These are phyloP conservation scores for Meloidogyne floridensis DNA, from an alignment of 1,140 invertebrate species.

Conservation along the genomic window DNA sequence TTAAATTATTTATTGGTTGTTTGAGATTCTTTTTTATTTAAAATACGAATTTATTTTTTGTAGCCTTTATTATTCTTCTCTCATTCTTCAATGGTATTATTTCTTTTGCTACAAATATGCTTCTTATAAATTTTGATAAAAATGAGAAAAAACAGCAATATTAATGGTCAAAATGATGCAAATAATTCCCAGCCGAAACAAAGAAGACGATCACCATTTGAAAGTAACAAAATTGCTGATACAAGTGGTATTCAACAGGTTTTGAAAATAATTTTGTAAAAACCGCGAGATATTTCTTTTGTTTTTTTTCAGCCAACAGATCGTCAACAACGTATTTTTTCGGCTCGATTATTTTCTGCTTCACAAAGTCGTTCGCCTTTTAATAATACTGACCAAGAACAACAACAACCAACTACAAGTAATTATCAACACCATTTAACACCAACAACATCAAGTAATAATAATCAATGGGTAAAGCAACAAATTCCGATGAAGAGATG, in stretches of 20 bases:
- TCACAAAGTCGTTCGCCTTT: conserved; percentile 9
- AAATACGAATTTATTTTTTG: neutral
- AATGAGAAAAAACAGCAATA: neutral
- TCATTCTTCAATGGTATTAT: neutral
- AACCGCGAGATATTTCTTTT: neutral
- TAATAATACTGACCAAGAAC: neutral
- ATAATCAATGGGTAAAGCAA: neutral
- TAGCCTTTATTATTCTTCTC: neutral
- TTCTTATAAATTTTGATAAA: neutral
- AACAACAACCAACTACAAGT: neutral
- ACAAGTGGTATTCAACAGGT: neutral
- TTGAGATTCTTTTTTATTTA: too few species aligned
- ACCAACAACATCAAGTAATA: neutral
- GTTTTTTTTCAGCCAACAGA: neutral
- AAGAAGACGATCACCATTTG: neutral
- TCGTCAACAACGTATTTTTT: conserved; percentile 20
- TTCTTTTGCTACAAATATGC: neutral
- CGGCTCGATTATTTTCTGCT: conserved; percentile 20
- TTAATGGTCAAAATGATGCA: neutral
- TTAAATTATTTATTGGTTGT: too few species aligned
- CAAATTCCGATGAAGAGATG: neutral
- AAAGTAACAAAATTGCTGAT: neutral
- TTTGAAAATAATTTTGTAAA: conserved; percentile 7
- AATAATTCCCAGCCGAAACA: neutral
- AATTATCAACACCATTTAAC: neutral